These are phyloP conservation scores for Pygoscelis antarcticus DNA, from an alignment of 2,113 vertebrate species.

Conservation along the genomic window DNA sequence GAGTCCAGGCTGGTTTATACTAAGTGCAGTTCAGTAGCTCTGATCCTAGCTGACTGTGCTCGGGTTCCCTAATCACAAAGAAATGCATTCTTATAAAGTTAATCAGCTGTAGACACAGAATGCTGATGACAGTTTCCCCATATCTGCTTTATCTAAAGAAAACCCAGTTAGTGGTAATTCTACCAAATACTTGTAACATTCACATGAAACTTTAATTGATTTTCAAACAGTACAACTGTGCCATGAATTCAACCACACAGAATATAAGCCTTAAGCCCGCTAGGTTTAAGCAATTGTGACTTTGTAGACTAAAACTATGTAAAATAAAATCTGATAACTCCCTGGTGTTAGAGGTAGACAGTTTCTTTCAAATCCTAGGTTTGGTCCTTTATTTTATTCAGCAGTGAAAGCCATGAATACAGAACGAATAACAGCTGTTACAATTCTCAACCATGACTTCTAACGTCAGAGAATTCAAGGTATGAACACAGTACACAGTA, in stretches of 20 bases:
- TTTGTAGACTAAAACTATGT: conserved; percentile 89
- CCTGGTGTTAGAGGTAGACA: conserved; percentile 97
- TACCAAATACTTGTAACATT: conserved; percentile 87
- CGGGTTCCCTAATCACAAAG: conserved; percentile 79
- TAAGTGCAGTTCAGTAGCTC: conserved; percentile 71
- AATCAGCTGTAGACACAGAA: conserved; percentile 84
- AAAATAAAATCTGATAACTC: conserved; percentile 89
- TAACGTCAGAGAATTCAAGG: conserved; percentile 98
- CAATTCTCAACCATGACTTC: conserved; percentile 99
- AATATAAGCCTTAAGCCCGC: conserved; percentile 88
- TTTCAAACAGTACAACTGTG: conserved; percentile 83
- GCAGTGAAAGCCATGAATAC: conserved; percentile 99
- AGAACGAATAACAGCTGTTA: conserved; percentile 99
- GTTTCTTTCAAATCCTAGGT: conserved; percentile 99
- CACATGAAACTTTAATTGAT: conserved; percentile 92
- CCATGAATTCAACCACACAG: conserved; percentile 82
- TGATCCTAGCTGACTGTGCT: conserved; percentile 75
- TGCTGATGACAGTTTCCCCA: conserved; percentile 74
- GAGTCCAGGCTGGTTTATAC: conserved; percentile 60
- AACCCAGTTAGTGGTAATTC: conserved; percentile 83
- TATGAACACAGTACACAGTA: conserved; percentile 99
- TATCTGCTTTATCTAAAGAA: conserved; percentile 84
- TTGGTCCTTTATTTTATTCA: conserved; percentile 99
- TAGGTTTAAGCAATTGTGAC: conserved; percentile 87
- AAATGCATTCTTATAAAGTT: conserved; percentile 79